Base-by-base conservation (phyloP, 2,113 vertebrate genomes). In the Oncorhynchus mykiss region DNA sequence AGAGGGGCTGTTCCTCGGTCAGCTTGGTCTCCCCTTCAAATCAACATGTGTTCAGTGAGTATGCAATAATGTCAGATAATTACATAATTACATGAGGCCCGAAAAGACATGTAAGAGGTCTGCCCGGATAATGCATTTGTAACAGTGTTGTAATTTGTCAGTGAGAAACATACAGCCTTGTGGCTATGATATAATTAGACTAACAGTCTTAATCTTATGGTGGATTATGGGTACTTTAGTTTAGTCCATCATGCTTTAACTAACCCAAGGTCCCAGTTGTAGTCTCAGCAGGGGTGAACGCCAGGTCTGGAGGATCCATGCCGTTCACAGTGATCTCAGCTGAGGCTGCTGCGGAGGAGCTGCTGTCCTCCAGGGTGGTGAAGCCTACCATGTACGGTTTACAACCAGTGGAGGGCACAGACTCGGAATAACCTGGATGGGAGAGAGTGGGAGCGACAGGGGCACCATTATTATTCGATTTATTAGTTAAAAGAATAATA, bases 11-110 rank as follows among this genome's bases (percentile, higher is more conserved):
- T 67, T 94, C 92, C 67, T 91, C 92, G 0, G 91, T 24, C 69
- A 94, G 89, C 88, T 88, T 95, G 80, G 93, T 89, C 67, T 97
- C 97, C 84, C 86, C 94, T 81, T 64, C 29, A 60, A 80, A 70
- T 0, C 5, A 71, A 16, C 16, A 54, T 54, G 51, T 54, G 51
- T 5, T 54, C 5, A 45, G 9, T 11, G 39, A 45, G 39, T 3
- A 54, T 5, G 5, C 4, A 54, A 6, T 18, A 29, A 0, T 1
- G 60, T 64, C 22, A 64, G 18, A n/a, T 5, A 64, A 64, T 22
- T 16, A 20, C 51, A n/a, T 5, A 64, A 64, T 22, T 16, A 20
- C 51, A 57, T 1, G 39, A 39, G 39, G 8, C 9, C 8, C 2
- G 8, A 39, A 45, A 11, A 45, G 39, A 45, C 9, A 20, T 0